phyloP scores from a whole-genome alignment of 2,888 invertebrate genomes.

The Galerucella pusilla region DNA sequence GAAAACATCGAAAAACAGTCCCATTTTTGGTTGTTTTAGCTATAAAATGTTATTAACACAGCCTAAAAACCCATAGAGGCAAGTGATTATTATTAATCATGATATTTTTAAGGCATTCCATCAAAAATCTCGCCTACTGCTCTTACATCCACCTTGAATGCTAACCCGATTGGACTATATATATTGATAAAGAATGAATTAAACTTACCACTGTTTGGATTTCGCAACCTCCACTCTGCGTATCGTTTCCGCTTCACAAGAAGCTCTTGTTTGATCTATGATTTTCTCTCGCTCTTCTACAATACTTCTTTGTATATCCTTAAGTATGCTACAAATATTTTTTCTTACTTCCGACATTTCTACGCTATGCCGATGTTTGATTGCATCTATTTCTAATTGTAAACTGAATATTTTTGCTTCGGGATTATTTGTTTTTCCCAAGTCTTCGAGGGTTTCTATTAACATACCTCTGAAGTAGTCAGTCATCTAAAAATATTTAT shows the following conservation, averaged over 20 bases:
- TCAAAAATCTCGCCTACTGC: too few relatives aligned
- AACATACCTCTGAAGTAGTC: constrained; percentile 78
- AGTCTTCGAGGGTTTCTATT: constrained; percentile 74
- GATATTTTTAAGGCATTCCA: too few relatives aligned
- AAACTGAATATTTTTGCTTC: constrained; percentile 73
- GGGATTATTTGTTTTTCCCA: constrained; percentile 68
- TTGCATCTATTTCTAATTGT: constrained; percentile 76
- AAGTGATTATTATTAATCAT: too few relatives aligned
- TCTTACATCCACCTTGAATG: too few relatives aligned
- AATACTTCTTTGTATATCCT: constrained; percentile 61
- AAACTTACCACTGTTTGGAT: constrained; percentile 82
- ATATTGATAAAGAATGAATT: too few relatives aligned
- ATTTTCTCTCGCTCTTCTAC: constrained; percentile 72
- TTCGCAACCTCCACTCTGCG: constrained; percentile 82
- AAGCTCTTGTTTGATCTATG: constrained; percentile 73
- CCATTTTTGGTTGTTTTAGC: too few relatives aligned
- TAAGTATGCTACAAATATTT: constrained; percentile 60
- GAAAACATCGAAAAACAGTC: too few relatives aligned
- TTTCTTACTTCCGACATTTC: constrained; percentile 74
- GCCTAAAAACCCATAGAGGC: too few relatives aligned
- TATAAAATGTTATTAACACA: too few relatives aligned
- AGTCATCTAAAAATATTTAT: constrained; percentile 67
- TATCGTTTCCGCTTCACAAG: constrained; percentile 77
- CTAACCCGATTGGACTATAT: too few relatives aligned
- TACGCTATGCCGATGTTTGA: constrained; percentile 78